A percentile compares a stretch with the other conserved stretches of the same genome.
Conservation (phyloP, 2,113 vertebrate species). For the Oreochromis aureus region DNA sequence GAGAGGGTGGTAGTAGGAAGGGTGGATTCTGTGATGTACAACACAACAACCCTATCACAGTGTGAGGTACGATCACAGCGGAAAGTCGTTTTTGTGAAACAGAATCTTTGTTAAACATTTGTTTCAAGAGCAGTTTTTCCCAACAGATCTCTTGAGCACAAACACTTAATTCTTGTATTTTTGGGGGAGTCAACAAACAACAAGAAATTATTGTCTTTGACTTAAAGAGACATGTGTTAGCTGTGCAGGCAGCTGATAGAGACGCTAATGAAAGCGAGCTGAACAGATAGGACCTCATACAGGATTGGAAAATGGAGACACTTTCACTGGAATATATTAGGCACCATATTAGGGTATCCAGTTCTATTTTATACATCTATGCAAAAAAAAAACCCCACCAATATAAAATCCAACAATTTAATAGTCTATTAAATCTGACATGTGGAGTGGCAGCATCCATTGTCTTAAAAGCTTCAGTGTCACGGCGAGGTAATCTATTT, state of each 20-base stretch:
- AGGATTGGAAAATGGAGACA: not conserved
- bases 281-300: not conserved
- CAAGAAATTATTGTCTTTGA: not conserved
- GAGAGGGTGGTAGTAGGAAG: not conserved
- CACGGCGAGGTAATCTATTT: not conserved
- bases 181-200: not conserved
- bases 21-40: not conserved
- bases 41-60: not conserved
- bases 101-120: not conserved
- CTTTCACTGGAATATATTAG: not conserved
- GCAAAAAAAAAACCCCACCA: not conserved
- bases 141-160: not conserved
- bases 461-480: not conserved
- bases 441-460: not conserved
- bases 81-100: not conserved
- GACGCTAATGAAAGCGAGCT: not conserved
- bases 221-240: not conserved
- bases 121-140: rapidly evolving
- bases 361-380: not conserved
- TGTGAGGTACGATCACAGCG: not conserved
- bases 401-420: not conserved
- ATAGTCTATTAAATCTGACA: not conserved
- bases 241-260: not conserved
- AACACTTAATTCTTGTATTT: not conserved
- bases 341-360: not conserved